phyloP scores from a whole-genome alignment of 2,888 invertebrate genomes.

The Pristionchus japonicus region DNA sequence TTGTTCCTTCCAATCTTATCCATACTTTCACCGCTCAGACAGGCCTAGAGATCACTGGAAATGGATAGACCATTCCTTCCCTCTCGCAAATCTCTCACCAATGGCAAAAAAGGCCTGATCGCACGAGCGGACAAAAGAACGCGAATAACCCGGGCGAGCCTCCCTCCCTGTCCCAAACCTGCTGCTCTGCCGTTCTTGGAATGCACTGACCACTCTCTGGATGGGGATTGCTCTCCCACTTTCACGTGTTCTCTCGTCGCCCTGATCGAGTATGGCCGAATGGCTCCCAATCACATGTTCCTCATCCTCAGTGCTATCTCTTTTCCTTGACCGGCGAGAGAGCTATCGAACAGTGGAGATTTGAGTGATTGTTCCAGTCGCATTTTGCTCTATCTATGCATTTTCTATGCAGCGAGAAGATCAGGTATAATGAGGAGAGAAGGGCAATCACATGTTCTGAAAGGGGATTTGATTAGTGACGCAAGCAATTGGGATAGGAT shows the following conservation, averaged over 20 bases:
- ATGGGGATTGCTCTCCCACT: background rate
- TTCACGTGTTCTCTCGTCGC: background rate
- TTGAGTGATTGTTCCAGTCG: too few relatives aligned
- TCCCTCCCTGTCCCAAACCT: background rate
- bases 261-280: background rate
- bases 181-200: slow-evolving; percentile 14
- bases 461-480: background rate
- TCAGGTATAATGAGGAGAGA: too few relatives aligned
- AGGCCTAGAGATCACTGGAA: background rate
- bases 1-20: background rate
- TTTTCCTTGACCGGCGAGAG: too few relatives aligned
- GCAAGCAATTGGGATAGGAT: background rate
- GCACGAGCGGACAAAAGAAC: background rate
- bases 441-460: slow-evolving; percentile 12
- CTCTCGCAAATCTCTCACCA: background rate
- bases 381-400: too few relatives aligned
- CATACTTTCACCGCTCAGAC: background rate
- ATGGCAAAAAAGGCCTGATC: slow-evolving; percentile 5
- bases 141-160: background rate
- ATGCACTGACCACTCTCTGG: background rate
- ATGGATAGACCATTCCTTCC: background rate
- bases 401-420: too few relatives aligned
- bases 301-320: too few relatives aligned
- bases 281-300: background rate
- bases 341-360: too few relatives aligned